A percentile compares a stretch with the other conserved stretches of the same genome.
phyloP scores from a whole-genome alignment of 1,140 invertebrate genomes.

The Aphelenchoides avenae region DNA sequence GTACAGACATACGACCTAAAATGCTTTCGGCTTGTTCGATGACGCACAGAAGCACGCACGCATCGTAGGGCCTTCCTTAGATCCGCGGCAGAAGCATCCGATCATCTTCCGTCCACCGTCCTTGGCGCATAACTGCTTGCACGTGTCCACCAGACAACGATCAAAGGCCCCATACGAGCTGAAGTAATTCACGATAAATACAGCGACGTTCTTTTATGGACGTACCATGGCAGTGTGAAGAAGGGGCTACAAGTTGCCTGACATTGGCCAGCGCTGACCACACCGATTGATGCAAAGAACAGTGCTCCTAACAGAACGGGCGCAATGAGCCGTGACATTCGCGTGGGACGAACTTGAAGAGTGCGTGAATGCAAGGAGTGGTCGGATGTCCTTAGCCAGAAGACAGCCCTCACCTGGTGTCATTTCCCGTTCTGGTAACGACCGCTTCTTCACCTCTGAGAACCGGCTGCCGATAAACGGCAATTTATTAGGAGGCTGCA shows the following conservation, averaged over 20 bases:
- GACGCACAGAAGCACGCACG: conserved; percentile 28
- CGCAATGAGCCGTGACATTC: neutral
- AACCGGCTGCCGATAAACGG: too few species aligned
- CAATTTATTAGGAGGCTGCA: too few species aligned
- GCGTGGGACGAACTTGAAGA: neutral
- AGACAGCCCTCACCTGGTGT: neutral
- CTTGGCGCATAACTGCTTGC: conserved; percentile 17
- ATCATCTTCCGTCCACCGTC: conserved; percentile 24
- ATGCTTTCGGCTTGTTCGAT: conserved; percentile 6
- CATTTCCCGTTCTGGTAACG: neutral
- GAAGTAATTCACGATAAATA: conserved; percentile 22
- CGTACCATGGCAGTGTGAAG: conserved; percentile 31
- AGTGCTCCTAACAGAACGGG: neutral
- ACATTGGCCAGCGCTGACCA: neutral
- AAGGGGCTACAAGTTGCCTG: conserved; percentile 34
- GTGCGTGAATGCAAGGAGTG: too few species aligned
- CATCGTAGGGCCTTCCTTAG: conserved; percentile 24
- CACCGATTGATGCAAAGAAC: neutral
- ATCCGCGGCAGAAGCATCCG: conserved; percentile 27
- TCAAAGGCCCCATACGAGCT: conserved; percentile 28
- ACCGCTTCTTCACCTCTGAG: neutral
- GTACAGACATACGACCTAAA: too few species aligned
- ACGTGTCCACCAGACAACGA: conserved; percentile 27
- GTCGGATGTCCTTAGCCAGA: neutral
- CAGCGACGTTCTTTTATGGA: neutral